Conservation (phyloP, 2,888 invertebrate species). For the Leptogaster cylindrica region DNA sequence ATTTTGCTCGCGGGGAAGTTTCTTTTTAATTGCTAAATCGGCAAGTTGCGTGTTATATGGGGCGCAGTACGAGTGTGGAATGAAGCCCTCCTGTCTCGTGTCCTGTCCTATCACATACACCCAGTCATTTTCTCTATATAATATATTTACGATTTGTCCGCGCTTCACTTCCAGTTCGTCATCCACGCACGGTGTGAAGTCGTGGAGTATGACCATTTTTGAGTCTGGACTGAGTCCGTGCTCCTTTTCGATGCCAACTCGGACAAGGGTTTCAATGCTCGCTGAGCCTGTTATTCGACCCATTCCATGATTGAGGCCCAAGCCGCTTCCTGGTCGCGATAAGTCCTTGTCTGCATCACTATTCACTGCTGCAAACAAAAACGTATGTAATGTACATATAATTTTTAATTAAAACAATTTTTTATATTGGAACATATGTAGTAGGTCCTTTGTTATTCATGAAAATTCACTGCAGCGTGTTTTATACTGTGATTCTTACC, state of each 20-base stretch:
- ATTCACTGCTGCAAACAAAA: slow-evolving; percentile 74
- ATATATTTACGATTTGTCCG: slow-evolving; percentile 91
- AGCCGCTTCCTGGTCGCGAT: slow-evolving; percentile 65
- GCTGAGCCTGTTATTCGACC: slow-evolving; percentile 94
- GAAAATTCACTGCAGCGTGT: too few relatives aligned
- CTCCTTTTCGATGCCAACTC: slow-evolving; percentile 84
- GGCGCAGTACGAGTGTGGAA: slow-evolving; percentile 92
- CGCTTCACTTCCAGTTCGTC: slow-evolving; percentile 89
- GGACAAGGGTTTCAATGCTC: slow-evolving; percentile 69
- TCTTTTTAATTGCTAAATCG: slow-evolving; percentile 85
- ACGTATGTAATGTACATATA: too few relatives aligned
- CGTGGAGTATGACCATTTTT: slow-evolving; percentile 93
- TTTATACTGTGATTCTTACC: too few relatives aligned
- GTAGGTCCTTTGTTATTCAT: too few relatives aligned
- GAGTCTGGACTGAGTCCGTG: slow-evolving; percentile 90
- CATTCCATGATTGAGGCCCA: slow-evolving; percentile 77
- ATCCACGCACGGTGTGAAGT: slow-evolving; percentile 93
- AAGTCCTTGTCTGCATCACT: slow-evolving; percentile 81
- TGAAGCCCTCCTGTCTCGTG: slow-evolving; percentile 89
- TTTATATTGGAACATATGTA: too few relatives aligned
- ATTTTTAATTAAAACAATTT: too few relatives aligned
- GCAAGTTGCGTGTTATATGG: slow-evolving; percentile 80
- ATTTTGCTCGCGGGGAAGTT: slow-evolving; percentile 74
- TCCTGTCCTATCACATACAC: slow-evolving; percentile 93
- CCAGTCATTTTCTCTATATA: slow-evolving; percentile 97